Evolutionary conservation across 2,113 vertebrate species (phyloP), one percentile per base, ranked within the genome.

Genomic region (Channa argus): DNA sequence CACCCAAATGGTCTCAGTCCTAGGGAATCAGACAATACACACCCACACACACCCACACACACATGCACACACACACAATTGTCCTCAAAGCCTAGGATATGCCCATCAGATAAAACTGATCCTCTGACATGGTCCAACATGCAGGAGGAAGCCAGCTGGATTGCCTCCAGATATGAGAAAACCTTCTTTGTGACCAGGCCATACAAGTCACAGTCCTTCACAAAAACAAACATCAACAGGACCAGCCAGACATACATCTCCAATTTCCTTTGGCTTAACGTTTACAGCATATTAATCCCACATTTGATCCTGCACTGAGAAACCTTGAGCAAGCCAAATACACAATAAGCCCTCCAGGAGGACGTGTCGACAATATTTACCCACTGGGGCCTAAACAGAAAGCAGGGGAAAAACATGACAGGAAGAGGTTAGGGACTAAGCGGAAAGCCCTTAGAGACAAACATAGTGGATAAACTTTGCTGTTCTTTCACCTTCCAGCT

Each of bases 271-370:
- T 76, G 77, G 82, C 81, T 90, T 85, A 74, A 61, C 59, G 60
- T 84, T 83, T 80, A 88, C 84, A 89, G 82, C 81, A 87, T 89
- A 90, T 88, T 90, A 91, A 93, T 90, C 68, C 80, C 45, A 82
- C 73, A 77, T 84, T 86, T 86, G 71, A 90, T 86, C 83, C 72
- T 41, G 55, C 12, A 10, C 77, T 63, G 75, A 76, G 74, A 84
- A 88, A 69, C 80, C 83, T 59, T 69, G 69, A 87, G 84, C 37
- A 74, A 84, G 70, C 82, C 58, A 87, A 88, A 87, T 36, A 83
- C 67, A 83, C 72, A 75, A 82, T 81, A 89, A 82, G 80, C 77
- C 69, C 74, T 67, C 60, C 68, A 59, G 77, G 83, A 83, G 80
- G 86, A 87, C 11, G 55, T 56, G 83, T 69, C 2, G 64, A 71